A percentile compares a stretch with the other conserved stretches of the same genome.
These are phyloP conservation scores for Heloderma charlesbogerti DNA, from an alignment of 2,113 vertebrate species.

Conservation along the genomic window DNA sequence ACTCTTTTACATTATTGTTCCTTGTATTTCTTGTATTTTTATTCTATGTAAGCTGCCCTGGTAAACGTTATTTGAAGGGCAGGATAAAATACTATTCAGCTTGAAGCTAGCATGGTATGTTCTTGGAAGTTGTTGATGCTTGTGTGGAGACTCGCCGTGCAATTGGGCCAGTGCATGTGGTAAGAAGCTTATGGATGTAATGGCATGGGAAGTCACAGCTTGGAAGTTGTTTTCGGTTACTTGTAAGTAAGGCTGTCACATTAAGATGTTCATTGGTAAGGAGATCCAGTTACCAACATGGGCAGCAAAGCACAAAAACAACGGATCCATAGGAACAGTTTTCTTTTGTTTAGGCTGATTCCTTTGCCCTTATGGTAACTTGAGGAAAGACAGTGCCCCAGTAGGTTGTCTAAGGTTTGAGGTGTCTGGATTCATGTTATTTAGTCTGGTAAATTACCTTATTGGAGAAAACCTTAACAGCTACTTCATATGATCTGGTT, in stretches of 20 bases:
- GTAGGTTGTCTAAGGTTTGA: not conserved
- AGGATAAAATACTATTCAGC: not conserved
- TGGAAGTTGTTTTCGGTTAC: not conserved
- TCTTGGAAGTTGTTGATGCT: not conserved
- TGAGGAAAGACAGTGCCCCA: not conserved
- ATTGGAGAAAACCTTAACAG: not conserved
- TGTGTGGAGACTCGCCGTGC: not conserved
- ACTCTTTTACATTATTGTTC: not conserved
- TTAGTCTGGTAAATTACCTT: not conserved
- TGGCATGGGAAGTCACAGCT: not conserved
- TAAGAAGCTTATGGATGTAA: too few relatives aligned
- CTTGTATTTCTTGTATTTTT: not conserved
- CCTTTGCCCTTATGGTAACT: not conserved
- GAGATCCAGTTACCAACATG: not conserved
- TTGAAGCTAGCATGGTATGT: too few relatives aligned
- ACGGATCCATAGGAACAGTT: not conserved
- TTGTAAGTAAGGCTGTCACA: too few relatives aligned
- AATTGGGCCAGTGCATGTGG: too few relatives aligned
- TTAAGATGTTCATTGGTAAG: not conserved
- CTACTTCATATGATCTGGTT: not conserved
- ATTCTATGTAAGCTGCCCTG: not conserved
- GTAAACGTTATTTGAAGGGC: not conserved
- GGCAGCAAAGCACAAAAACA: not conserved
- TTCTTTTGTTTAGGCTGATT: not conserved
- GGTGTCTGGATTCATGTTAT: not conserved